Percentiles rank a stretch among this genome's conserved stretches.
These are phyloP conservation scores for Zoanthus solanderi DNA, from an alignment of 92 coral and sea anemone genomes.

Conservation along the genomic window DNA sequence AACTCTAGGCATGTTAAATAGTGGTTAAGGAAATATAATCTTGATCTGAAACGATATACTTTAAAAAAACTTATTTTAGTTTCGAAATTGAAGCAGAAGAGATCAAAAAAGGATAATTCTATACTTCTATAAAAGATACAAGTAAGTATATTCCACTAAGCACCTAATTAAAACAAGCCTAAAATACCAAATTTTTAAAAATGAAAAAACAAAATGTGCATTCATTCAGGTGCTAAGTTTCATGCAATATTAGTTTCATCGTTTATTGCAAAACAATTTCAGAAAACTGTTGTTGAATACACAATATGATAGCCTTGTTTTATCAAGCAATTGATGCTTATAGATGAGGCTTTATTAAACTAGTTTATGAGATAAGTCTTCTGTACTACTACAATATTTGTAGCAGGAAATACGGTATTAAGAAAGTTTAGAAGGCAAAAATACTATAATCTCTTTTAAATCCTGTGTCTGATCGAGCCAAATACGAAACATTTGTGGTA, in stretches of 20 bases:
- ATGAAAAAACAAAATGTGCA: not conserved
- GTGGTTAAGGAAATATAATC: constrained; percentile 10
- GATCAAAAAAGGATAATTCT: not conserved
- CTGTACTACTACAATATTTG: not conserved
- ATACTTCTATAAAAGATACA: not conserved
- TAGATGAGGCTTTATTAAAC: not conserved
- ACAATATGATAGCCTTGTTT: not conserved
- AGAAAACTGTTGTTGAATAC: not conserved
- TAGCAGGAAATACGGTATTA: not conserved
- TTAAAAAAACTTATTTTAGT: not conserved
- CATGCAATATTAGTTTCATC: not conserved
- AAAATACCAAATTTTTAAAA: not conserved
- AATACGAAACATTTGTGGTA: not conserved
- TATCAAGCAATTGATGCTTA: not conserved
- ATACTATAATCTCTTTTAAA: not conserved
- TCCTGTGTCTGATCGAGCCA: not conserved
- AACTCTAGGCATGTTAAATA: constrained; percentile 8
- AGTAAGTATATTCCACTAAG: not conserved
- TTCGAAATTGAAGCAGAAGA: not conserved
- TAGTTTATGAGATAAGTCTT: not conserved
- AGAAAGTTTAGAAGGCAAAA: not conserved
- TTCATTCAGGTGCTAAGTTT: not conserved
- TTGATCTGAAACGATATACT: not conserved
- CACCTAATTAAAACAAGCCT: constrained; percentile 11
- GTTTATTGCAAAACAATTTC: not conserved